Evolutionary conservation across 2,113 vertebrate genomes (phyloP), one percentile per base, ranked within the genome.

Genomic region (Mesembrinibis cayennensis): DNA sequence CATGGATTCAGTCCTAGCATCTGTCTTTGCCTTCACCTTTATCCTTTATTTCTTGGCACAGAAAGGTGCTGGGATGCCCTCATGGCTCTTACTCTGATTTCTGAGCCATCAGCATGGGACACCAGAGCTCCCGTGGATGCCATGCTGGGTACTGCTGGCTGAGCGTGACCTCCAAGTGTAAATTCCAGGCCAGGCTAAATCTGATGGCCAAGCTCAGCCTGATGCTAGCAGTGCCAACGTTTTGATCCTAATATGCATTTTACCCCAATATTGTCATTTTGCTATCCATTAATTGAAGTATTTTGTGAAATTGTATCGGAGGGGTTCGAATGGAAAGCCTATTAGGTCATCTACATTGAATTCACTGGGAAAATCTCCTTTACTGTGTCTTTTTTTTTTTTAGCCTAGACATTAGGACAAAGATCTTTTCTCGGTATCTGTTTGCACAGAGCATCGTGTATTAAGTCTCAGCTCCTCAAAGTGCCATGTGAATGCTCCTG

Each of bases 291-390:
- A 36, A 30, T 34, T 50, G 42, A 52, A 58, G 12, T 18, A 7
- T 82, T 93, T 65, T 56, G 42, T 78, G 73, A 8, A 18, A 11
- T 42, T 47, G 16, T 32, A 6, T 21, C 42, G 19, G 72, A 58
- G 26, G 6, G 61, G 59, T 44, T 83, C 13, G 27, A 69, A 12
- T 62, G 55, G 59, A 45, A 95, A 49, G 4, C 27, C 55, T 53
- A 0, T 34, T 25, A 26, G 65, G 16, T 47, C 42, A 30, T 14
- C n/a, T 32, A 32, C 29, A 0, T 21, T 47, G 62, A 80, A 77
- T 84, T 95, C 56, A n/a, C 38, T 27, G 56, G 49, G 82, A 71
- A 49, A 61, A 89, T 12, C 40, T 82, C 66, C 49, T 38, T 27
- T 19, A 27, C 42, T 0, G 0, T 45, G 30, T 26, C 50, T 45